phyloP scores from a whole-genome alignment of 2,113 vertebrate species.

The Cepphus grylle region DNA sequence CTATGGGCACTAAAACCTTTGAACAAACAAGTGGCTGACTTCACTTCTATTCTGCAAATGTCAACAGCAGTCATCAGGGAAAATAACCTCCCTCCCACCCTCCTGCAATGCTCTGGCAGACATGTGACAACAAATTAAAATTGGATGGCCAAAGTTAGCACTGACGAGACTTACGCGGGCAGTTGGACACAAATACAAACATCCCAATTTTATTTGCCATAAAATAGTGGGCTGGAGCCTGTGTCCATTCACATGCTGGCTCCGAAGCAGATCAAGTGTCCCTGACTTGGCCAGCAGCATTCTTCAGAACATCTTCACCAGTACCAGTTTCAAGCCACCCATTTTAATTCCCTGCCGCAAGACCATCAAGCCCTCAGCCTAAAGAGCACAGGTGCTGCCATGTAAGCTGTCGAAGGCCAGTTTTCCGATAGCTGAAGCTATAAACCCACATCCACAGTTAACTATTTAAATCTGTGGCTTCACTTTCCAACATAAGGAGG shows the following conservation, averaged over 20 bases:
- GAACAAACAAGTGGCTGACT: slow-evolving; percentile 2
- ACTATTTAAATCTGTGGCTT: neutral
- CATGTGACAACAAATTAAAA: neutral
- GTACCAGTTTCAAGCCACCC: neutral
- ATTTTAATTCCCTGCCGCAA: accelerated
- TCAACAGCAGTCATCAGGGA: slow-evolving; percentile 34
- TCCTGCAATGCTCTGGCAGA: slow-evolving; percentile 9
- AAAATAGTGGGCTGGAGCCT: neutral
- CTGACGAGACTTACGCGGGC: neutral
- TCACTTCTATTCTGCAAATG: slow-evolving; percentile 56
- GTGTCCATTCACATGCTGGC: neutral
- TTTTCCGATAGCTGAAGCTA: neutral
- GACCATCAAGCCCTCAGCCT: accelerated
- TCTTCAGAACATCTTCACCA: neutral
- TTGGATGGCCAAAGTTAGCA: neutral
- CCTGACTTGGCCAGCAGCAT: neutral
- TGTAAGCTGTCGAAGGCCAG: neutral
- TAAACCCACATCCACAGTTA: neutral
- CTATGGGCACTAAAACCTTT: neutral
- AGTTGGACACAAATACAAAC: neutral
- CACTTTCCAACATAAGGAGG: neutral
- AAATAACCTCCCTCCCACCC: slow-evolving; percentile 26
- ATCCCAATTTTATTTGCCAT: neutral
- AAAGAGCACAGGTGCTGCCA: neutral
- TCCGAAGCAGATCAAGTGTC: neutral